A percentile compares a stretch with the other conserved stretches of the same genome.
Conservation (phyloP, 2,113 vertebrate species). For the Microcebus jonahi region DNA sequence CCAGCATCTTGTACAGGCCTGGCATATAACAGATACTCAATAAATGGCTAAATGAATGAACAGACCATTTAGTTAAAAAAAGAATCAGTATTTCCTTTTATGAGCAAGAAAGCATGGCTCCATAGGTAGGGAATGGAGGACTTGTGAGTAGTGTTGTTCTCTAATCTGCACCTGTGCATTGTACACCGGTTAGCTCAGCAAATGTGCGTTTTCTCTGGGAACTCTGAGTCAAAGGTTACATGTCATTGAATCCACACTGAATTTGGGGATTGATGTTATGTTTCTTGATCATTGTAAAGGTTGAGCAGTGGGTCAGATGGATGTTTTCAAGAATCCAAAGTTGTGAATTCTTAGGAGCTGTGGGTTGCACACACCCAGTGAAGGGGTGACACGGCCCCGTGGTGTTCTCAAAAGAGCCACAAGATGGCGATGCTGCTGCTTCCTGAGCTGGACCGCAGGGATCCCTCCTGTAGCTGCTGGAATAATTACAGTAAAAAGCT, state of each 20-base stretch:
- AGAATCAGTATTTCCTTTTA: not conserved
- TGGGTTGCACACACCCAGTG: not conserved
- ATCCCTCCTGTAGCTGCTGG: not conserved
- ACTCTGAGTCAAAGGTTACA: not conserved
- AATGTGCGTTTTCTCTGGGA: not conserved
- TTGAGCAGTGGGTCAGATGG: not conserved
- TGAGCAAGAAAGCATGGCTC: not conserved
- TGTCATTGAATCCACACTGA: not conserved
- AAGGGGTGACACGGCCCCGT: not conserved
- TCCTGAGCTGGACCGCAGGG: not conserved
- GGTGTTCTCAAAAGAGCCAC: slow-evolving; percentile 60
- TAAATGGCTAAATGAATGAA: not conserved
- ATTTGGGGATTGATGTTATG: not conserved
- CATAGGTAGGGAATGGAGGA: not conserved
- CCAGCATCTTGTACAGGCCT: not conserved
- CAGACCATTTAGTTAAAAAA: not conserved
- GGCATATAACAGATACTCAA: not conserved
- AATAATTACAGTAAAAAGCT: not conserved
- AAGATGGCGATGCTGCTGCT: slow-evolving; percentile 70
- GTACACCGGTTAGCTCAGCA: not conserved
- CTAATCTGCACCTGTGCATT: slow-evolving; percentile 1
- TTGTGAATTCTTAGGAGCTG: not conserved
- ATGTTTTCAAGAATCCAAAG: slow-evolving; percentile 14
- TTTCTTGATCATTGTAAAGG: slow-evolving; percentile 2
- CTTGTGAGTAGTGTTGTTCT: not conserved